Base-by-base conservation (phyloP, 1,140 invertebrate species). In the Temnothorax curvispinosus region DNA sequence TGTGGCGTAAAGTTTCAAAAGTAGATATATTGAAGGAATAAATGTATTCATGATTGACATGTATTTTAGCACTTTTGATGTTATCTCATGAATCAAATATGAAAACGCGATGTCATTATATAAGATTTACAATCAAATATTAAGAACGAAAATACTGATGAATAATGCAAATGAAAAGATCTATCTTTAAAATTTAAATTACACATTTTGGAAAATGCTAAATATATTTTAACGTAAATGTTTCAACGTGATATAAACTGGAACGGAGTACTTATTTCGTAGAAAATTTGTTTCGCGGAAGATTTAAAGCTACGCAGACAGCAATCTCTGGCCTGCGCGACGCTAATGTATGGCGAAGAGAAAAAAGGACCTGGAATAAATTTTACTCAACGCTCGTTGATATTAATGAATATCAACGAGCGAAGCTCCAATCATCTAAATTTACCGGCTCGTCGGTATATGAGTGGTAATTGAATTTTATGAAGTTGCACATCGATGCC, bases 381-480 rank as follows among this genome's bases (percentile, higher is more conserved):
- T 54, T 67, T 80, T 35, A 74, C 67, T 58, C n/a, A 60, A 47
- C 50, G 67, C 38, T 54, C 35, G n/a, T 50, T 50, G 44, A 65
- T 54, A 54, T 89, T 89, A 88, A 91, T 91, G 90, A 88, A 88
- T 84, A 86, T 72, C 85, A 87, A 88, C 85, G 52, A 44, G 60
- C 65, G 84, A 78, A 15, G 58, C 21, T 50, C 69, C 54, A 64
- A 88, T 71, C 90, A 88, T 90, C 90, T 74, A 87, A 84, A 91
- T 77, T 72, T 74, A 9, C 11, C 85, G 15, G 64, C 47, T 78
- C 58, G 60, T 81, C 65, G 60, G 64, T 87, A 64, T 84, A 86
- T 86, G 90, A 91, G 89, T 86, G 81, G 58, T 87, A 87, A 92
- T 91, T 90, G 89, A 88, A 89, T 92, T 93, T 92, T 87, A 84